phyloP scores from a whole-genome alignment of 1,140 invertebrate species.

The Orius insidiosus region DNA sequence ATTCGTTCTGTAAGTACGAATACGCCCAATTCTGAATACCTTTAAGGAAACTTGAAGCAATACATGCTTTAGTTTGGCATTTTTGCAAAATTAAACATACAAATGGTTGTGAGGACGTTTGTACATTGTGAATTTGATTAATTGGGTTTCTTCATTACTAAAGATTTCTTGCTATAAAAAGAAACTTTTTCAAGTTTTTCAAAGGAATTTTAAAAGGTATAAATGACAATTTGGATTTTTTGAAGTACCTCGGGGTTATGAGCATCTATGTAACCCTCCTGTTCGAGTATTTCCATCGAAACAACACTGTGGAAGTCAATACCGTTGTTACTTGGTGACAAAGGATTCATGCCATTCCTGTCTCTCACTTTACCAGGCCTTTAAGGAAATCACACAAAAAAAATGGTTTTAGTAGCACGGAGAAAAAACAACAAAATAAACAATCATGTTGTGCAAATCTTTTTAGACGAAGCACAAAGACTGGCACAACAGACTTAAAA shows the following conservation, averaged over 20 bases:
- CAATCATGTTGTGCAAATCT: not conserved
- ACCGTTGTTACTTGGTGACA: conserved; percentile 28
- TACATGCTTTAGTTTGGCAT: not conserved
- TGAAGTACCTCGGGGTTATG: conserved; percentile 41
- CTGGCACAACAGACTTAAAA: too few relatives aligned
- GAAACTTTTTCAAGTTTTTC: too few relatives aligned
- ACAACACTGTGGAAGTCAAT: conserved; percentile 53
- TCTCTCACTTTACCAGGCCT: conserved; percentile 20
- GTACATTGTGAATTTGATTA: too few relatives aligned
- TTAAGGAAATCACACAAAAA: conserved; percentile 3
- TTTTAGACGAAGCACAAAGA: too few relatives aligned
- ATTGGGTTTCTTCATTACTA: too few relatives aligned
- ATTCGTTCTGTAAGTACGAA: too few relatives aligned
- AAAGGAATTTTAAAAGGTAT: too few relatives aligned
- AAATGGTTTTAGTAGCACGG: not conserved
- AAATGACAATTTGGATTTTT: conserved; percentile 1
- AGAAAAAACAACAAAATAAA: not conserved
- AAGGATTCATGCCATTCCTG: conserved; percentile 17
- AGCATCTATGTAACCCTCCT: conserved; percentile 38
- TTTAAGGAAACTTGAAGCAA: too few relatives aligned
- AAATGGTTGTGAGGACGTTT: not conserved
- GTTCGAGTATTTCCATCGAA: conserved; percentile 53
- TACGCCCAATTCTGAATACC: too few relatives aligned
- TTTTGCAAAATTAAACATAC: not conserved
- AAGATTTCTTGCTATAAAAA: too few relatives aligned